A percentile compares a stretch with the other conserved stretches of the same genome.
Evolutionary conservation across 64 coral and sea anemone species (phyloP).

Genomic region (Pachyseris speciosa): DNA sequence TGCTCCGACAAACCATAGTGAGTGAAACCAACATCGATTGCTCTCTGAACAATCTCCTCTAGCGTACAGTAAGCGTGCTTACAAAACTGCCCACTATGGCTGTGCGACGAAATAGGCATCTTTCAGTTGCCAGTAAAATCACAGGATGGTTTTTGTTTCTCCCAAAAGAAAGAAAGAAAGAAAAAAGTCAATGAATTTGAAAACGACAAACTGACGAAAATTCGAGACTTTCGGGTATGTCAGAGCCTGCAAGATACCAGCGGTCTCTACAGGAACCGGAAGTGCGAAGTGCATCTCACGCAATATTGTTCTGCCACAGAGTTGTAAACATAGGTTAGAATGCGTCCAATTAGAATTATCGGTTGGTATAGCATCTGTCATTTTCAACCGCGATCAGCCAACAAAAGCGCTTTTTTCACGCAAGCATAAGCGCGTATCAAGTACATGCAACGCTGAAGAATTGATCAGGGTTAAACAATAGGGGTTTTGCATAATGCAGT

Average conservation of each 20-base stretch:
- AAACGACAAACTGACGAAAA: not conserved
- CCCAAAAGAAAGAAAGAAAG: not conserved
- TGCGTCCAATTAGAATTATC: constrained; percentile 80
- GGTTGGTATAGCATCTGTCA: constrained; percentile 97
- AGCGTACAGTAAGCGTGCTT: constrained; percentile 74
- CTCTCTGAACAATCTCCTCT: constrained; percentile 64
- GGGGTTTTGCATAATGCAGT: constrained; percentile 98
- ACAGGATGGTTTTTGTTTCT: not conserved
- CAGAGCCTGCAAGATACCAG: not conserved
- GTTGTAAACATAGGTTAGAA: constrained; percentile 38
- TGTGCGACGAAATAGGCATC: constrained; percentile 84
- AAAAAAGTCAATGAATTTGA: too few relatives aligned
- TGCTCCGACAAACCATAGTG: constrained; percentile 83
- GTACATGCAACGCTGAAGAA: constrained; percentile 95
- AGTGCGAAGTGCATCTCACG: constrained; percentile 32
- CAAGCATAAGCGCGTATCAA: constrained; percentile 87
- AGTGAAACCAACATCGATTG: constrained; percentile 69
- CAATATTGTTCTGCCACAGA: constrained; percentile 42
- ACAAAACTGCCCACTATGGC: constrained; percentile 86
- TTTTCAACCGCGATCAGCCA: constrained; percentile 88
- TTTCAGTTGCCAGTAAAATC: not conserved
- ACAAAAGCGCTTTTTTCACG: constrained; percentile 97
- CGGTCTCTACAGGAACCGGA: constrained; percentile 30
- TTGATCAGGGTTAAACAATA: constrained; percentile 90
- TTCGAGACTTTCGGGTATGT: not conserved